Percentiles rank a stretch among this genome's conserved stretches.
Conservation (phyloP, 1,140 invertebrate species). For the Lepidostoma basale region DNA sequence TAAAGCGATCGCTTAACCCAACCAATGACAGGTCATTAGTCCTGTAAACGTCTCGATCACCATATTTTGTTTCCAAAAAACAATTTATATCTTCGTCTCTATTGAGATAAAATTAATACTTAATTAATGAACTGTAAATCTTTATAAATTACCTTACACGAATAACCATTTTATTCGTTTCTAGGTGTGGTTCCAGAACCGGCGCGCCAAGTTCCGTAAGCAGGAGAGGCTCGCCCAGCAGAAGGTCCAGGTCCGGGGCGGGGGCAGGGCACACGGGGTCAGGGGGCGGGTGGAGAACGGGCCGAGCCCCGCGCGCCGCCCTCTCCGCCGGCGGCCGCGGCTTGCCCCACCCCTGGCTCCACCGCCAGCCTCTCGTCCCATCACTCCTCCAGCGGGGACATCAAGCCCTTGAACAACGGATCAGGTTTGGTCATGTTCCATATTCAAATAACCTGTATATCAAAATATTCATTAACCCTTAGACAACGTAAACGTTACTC, state of each 20-base stretch:
- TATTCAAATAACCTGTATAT: no score
- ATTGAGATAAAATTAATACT: no score
- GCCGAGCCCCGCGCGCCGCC: constrained; percentile 52
- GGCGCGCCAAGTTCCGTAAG: constrained; percentile 90
- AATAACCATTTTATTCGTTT: constrained; percentile 46
- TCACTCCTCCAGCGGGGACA: constrained; percentile 57
- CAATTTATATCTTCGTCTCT: no score
- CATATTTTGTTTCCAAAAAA: no score
- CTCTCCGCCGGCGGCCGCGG: constrained; percentile 49
- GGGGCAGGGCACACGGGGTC: constrained; percentile 40
- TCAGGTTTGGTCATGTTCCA: constrained; percentile 51
- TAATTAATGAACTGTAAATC: no score
- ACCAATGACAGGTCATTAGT: no score
- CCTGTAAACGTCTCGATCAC: no score
- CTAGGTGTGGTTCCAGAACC: constrained; percentile 95
- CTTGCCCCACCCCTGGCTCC: constrained; percentile 51
- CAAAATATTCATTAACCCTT: no score
- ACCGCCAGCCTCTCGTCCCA: constrained; percentile 56
- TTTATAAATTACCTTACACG: no score
- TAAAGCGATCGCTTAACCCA: no score
- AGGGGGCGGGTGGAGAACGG: constrained; percentile 48
- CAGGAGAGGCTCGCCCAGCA: constrained; percentile 86
- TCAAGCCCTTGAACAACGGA: constrained; percentile 57
- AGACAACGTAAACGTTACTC: neutral
- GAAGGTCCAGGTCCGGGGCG: constrained; percentile 59